Percentiles rank a stretch among this genome's conserved stretches.
phyloP scores from a whole-genome alignment of 2,113 vertebrate species.

The Aleadryas rufinucha region DNA sequence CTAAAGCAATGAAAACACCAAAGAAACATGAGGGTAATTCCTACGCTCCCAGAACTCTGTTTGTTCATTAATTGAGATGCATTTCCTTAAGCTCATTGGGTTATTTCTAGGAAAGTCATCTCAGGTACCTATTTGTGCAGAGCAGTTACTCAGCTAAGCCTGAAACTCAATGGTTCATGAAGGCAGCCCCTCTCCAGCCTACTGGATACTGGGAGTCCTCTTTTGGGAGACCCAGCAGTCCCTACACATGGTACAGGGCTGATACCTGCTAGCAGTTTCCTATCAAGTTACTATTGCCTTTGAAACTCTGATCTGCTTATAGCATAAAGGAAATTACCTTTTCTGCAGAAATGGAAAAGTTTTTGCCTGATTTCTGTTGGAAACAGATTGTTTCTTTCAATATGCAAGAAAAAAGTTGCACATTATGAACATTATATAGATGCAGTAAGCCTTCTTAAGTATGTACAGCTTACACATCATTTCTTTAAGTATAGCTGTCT shows the following conservation, averaged over 20 bases:
- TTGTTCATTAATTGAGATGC: not conserved
- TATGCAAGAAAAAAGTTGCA: not conserved
- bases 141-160: not conserved
- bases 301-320: not conserved
- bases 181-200: not conserved
- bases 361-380: not conserved
- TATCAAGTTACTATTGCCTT: not conserved
- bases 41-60: not conserved
- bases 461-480: not conserved
- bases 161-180: not conserved
- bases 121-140: not conserved
- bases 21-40: not conserved
- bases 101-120: not conserved
- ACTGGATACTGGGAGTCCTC: not conserved
- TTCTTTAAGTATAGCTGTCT: not conserved
- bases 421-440: not conserved
- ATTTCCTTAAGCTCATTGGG: not conserved
- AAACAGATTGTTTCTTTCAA: not conserved
- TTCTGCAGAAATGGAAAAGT: not conserved
- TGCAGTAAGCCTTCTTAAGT: not conserved
- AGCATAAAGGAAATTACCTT: not conserved
- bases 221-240: not conserved
- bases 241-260: not conserved
- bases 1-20: not conserved
- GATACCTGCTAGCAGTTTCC: not conserved